Base-by-base conservation (phyloP, 2,797 vertebrate species). In the Xiphophorus birchmanni region DNA sequence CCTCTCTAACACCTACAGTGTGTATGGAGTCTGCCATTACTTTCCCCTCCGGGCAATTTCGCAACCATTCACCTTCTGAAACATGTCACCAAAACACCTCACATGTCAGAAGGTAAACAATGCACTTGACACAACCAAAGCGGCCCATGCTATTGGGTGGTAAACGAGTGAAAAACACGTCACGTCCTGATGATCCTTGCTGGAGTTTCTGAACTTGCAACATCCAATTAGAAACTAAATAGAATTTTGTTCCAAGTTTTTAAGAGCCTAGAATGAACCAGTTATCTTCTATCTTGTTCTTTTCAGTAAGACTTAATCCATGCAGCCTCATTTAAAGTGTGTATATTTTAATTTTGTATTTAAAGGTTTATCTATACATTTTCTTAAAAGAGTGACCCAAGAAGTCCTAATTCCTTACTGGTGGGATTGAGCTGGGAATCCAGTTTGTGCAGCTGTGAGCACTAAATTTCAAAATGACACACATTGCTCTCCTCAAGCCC, bases 381-480 rank as follows among this genome's bases (percentile, higher is more conserved):
- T 45, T 13, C 40, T 11, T 52, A 52, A 12, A 73, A 52, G 29
- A 37, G 18, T 13, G 21, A 3, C 26, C 0, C 42, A 45, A 72
- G 15, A 52, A 60, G n/a, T 29, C 73, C 52, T 78, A 77, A 52
- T 8, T 58, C 74, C 73, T 81, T 69, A 81, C 73, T 56, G 35
- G 48, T 74, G 63, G 29, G 47, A 77, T 84, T 37, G 71, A 82
- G 63, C 47, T 60, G 47, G 26, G 54, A 15, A 13, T 86, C 85
- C 84, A 89, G 82, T 80, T 79, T 54, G 35, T 86, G 80, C 89
- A 87, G 86, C 85, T 90, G 87, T 80, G 84, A 85, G 67, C 75
- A 86, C 80, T 73, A 52, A 82, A 77, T 82, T 83, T 82, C 47
- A 37, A 82, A 80, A 87, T 92, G 89, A 94, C 89, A 93, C 92